Base-by-base conservation (phyloP, 1,140 invertebrate species). In the Dendroctonus valens region DNA sequence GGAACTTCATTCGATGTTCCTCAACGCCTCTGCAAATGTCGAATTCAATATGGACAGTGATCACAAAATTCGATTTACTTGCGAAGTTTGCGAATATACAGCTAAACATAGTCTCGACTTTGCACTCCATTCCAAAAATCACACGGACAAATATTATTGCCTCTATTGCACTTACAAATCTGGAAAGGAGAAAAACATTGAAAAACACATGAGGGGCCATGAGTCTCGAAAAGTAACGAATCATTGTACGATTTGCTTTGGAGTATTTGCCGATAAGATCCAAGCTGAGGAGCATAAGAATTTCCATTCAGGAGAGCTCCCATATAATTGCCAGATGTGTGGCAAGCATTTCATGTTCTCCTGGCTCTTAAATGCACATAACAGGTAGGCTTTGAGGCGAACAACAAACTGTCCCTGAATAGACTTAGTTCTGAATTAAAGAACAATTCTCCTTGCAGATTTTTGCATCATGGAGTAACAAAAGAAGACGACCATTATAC, bases 251-350 rank as follows among this genome's bases (percentile, higher is more conserved):
- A 73, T 76, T 9, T 83, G 82, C 57, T 75, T 76, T 6, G 79
- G 79, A 61, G 73, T 76, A 14, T 83, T 83, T 66, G 70, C 78
- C 53, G 77, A 80, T 5, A 76, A 72, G 44, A 80, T 80, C 0
- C 80, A 80, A 74, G 80, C 79, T 6, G 51, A 70, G 6, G 74
- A 76, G 52, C 75, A 76, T 54, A 74, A 75, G 44, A 70, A 75
- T 48, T 74, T 72, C 11, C 86, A 89, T 63, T 83, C 81, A 0
- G 83, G 83, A 0, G 79, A 83, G 58, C 82, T 83, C 59, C 85
- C 85, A 0, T 88, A 81, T 70, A 75, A 80, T 8, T 89, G 87
- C 69, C 77, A 84, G 55, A 74, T 84, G 5, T 89, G 87, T 73
- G 84, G 83, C 0, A 82, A 83, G 61, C 70, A 74, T 62, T 76